Conservation (phyloP, 2,113 vertebrate species). For the Mastomys coucha region DNA sequence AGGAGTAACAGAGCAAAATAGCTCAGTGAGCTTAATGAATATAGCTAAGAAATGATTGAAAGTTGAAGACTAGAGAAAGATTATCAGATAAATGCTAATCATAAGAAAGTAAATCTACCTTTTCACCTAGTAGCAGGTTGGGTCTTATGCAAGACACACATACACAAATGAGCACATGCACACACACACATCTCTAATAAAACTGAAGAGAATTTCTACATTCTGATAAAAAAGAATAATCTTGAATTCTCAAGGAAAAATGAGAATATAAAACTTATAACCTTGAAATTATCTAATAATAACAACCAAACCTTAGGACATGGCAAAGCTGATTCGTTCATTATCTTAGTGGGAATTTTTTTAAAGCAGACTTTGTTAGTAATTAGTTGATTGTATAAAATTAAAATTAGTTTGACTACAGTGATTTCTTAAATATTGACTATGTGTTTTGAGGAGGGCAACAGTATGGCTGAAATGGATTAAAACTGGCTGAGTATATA, state of each 20-base stretch:
- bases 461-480: too few relatives aligned
- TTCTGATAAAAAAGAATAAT: conserved; percentile 47
- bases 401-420: background rate
- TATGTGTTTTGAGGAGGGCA: accelerated
- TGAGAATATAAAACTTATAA: background rate
- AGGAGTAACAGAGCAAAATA: background rate
- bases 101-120: background rate
- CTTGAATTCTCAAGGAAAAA: conserved; percentile 7
- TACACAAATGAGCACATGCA: background rate
- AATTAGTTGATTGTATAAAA: background rate
- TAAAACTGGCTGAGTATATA: background rate
- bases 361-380: background rate
- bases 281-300: background rate
- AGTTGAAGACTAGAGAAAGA: background rate
- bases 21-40: background rate
- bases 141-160: background rate
- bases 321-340: background rate
- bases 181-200: background rate
- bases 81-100: background rate
- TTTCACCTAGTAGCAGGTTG: background rate
- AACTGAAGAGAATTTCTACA: background rate
- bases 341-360: background rate
- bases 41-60: background rate
- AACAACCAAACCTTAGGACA: background rate
- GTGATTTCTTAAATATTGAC: background rate